These are phyloP conservation scores for Gari tellinella DNA, from an alignment of 2,888 invertebrate genomes.

Conservation along the genomic window DNA sequence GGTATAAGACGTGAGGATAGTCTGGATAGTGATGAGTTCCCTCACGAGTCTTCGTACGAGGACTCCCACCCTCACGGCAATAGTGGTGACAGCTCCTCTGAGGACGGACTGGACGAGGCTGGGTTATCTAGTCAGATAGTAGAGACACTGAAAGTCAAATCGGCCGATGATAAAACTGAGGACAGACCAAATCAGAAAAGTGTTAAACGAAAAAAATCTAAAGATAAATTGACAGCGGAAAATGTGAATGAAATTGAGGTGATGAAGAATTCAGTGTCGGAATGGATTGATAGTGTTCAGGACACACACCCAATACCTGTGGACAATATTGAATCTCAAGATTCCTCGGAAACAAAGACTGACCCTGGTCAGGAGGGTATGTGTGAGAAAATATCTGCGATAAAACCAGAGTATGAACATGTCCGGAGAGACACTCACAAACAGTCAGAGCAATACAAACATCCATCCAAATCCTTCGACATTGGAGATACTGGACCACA, in stretches of 20 bases:
- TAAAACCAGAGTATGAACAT: conserved; percentile 42
- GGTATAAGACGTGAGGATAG: conserved; percentile 77
- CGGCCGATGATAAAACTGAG: conserved; percentile 15
- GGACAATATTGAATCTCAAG: conserved; percentile 21
- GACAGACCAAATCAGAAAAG: conserved; percentile 33
- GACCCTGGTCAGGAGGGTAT: too few relatives aligned
- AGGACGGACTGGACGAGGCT: conserved; percentile 45
- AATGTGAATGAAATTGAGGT: conserved; percentile 58
- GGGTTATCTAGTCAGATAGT: conserved; percentile 21
- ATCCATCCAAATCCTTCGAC: background rate
- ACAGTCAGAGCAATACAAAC: background rate
- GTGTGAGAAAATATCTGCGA: background rate
- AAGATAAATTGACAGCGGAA: conserved; percentile 56
- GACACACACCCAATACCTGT: conserved; percentile 40
- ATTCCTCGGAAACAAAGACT: background rate
- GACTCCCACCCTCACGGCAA: conserved; percentile 61
- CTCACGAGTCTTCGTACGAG: conserved; percentile 52
- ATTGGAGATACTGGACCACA: too few relatives aligned
- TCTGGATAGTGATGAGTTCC: conserved; percentile 74
- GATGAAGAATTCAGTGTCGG: conserved; percentile 57
- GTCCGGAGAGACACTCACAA: background rate
- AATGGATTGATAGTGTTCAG: conserved; percentile 58
- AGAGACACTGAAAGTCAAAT: conserved; percentile 32
- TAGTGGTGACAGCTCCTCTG: conserved; percentile 56
- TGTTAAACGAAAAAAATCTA: conserved; percentile 39